Conservation (phyloP, 2,797 vertebrate species). For the Eospalax fontanierii region DNA sequence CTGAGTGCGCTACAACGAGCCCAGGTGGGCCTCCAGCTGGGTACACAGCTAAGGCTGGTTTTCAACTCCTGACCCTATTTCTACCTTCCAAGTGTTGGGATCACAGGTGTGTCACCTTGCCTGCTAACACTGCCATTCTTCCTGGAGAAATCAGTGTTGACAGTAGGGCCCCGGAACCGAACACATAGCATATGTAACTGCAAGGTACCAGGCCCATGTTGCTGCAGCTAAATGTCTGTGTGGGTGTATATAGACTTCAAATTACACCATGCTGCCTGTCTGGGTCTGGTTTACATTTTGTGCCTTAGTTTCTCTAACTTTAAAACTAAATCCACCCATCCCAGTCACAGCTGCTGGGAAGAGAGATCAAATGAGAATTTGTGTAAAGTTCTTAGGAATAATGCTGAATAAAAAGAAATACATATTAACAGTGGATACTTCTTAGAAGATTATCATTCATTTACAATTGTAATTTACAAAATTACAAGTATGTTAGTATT, state of each 20-base stretch:
- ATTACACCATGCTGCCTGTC: neutral
- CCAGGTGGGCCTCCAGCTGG: neutral
- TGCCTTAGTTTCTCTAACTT: slow-evolving; percentile 25
- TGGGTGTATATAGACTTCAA: neutral
- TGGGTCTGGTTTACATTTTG: neutral
- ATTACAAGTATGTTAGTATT: neutral
- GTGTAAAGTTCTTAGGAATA: neutral
- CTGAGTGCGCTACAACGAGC: neutral
- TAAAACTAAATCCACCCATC: slow-evolving; percentile 50
- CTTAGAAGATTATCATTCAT: slow-evolving; percentile 33
- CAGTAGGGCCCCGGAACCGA: neutral
- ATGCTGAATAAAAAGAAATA: neutral
- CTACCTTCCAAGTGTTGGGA: neutral
- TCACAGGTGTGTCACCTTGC: neutral
- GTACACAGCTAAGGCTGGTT: too few relatives aligned
- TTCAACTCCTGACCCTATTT: neutral
- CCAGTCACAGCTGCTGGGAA: slow-evolving; percentile 30
- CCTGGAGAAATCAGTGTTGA: neutral
- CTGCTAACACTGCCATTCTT: neutral
- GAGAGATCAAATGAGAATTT: slow-evolving; percentile 30
- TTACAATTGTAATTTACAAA: slow-evolving; percentile 54
- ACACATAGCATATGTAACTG: neutral
- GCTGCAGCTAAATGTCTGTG: neutral
- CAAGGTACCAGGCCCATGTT: neutral
- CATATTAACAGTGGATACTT: slow-evolving; percentile 11